phyloP scores from a whole-genome alignment of 2,888 invertebrate genomes.

The Griposia aprilina region DNA sequence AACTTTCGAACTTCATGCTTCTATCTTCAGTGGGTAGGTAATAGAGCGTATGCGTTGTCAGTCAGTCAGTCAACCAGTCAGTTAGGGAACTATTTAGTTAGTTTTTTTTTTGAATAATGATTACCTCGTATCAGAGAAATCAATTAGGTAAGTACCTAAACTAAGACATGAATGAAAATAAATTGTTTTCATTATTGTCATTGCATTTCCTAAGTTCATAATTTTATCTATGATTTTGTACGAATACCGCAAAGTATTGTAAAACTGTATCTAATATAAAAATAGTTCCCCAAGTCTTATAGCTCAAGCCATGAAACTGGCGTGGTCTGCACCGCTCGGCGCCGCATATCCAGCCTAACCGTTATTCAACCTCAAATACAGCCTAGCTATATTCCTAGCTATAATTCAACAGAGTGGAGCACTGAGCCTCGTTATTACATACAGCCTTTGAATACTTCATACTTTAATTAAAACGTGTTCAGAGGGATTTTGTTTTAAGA shows the following conservation, averaged over 20 bases:
- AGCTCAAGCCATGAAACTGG: constrained; percentile 30
- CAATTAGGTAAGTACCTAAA: too few species aligned
- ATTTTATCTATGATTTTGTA: too few species aligned
- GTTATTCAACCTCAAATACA: constrained; percentile 67
- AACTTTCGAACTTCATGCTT: neutral
- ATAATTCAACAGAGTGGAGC: constrained; percentile 73
- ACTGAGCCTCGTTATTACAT: constrained; percentile 77
- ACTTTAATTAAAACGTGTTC: constrained; percentile 83
- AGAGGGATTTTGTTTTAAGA: constrained; percentile 72
- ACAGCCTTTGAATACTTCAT: constrained; percentile 83
- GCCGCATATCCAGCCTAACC: constrained; percentile 49
- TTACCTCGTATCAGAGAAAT: too few species aligned
- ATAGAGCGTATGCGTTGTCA: too few species aligned
- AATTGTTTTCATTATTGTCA: too few species aligned
- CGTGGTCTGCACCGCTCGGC: constrained; percentile 1
- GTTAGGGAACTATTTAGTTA: neutral
- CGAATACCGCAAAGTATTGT: neutral
- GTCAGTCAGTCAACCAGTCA: neutral
- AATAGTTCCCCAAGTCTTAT: constrained; percentile 14
- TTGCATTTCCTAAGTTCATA: too few species aligned
- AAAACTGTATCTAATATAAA: constrained; percentile 12
- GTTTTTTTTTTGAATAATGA: too few species aligned
- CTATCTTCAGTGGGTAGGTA: neutral
- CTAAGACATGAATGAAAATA: too few species aligned
- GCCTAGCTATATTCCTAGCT: constrained; percentile 66